Base-by-base conservation (phyloP, 1,140 invertebrate genomes). In the Coptotermes formosanus region DNA sequence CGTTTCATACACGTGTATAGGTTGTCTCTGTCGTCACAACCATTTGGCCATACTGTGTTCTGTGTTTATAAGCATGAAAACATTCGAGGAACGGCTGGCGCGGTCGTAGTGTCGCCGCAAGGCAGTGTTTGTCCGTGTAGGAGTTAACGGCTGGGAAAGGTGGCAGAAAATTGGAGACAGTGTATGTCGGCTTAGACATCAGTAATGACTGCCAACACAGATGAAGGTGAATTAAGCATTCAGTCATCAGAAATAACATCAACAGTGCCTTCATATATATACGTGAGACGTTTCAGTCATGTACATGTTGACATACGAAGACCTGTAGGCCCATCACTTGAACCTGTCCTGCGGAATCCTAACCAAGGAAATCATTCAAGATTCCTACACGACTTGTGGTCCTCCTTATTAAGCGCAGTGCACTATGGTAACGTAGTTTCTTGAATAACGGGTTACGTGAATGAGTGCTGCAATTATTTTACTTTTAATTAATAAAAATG, bases 231-330 rank as follows among this genome's bases (percentile, higher is more conserved):
- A 75, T 75, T 75, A 30, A n/a, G 7, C 25, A 75, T 75, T 30
- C 64, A 75, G n/a, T 75, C 64, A n/a, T n/a, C 64, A 30, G 64
- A 75, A 75, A 75, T 75, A 75, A 75, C 64, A 30, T 75, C 64
- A 75, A 75, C 64, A 75, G 64, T 30, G 52, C 52, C 52, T 55
- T 19, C 52, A 21, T 4, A 16, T 75, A 3, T 75, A 75, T 75
- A 55, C 64, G n/a, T 75, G 64, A n/a, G 64, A n/a, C 64, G 14
- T n/a, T 19, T 30, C 4, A 75, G 30, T 75, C 16, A 75, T 75
- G 8, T 75, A 12, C 0, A 75, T 30, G 64, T 75, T 75, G 0
- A 30, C n/a, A 2, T 12, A 75, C 59, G 59, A n/a, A 64, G 25
- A 64, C 21, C 59, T 23, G 7, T 64, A 64, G n/a, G n/a, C n/a